Conservation (phyloP, 1,140 invertebrate species). For the Leptestheria dahalacensis region DNA sequence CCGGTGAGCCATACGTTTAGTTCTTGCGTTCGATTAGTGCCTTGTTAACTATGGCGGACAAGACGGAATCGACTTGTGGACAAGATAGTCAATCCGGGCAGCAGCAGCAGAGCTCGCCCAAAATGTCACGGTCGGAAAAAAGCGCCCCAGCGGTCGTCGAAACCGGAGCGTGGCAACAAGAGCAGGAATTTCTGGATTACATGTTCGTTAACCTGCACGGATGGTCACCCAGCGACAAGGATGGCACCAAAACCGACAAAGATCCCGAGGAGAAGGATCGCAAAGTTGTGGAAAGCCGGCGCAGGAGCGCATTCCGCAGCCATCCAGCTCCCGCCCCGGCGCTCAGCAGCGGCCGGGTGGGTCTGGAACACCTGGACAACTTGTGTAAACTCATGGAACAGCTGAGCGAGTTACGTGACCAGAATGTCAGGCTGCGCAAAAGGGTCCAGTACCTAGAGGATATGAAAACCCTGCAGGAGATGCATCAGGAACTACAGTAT, state of each 20-base stretch:
- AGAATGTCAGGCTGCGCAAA: constrained; percentile 48
- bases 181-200: constrained; percentile 25
- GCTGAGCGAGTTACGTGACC: constrained; percentile 48
- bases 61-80: too few species aligned
- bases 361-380: constrained; percentile 57
- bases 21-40: too few species aligned
- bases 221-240: constrained; percentile 19
- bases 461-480: constrained; percentile 44
- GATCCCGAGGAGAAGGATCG: not conserved
- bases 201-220: constrained; percentile 23
- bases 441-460: constrained; percentile 55
- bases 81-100: too few species aligned
- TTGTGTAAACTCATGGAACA: constrained; percentile 57
- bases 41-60: too few species aligned
- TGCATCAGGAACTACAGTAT: constrained; percentile 24
- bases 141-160: not conserved
- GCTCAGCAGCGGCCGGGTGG: constrained; percentile 26
- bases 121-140: constrained; percentile 1
- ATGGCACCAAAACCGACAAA: constrained; percentile 7
- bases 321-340: constrained; percentile 7
- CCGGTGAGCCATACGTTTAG: not conserved
- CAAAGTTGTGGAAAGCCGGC: not conserved
- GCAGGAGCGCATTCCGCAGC: constrained; percentile 12
- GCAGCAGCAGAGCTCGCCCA: constrained; percentile 14
- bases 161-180: constrained; percentile 32